Conservation (phyloP, 2,797 vertebrate species). For the Microctenopoma lineatum region DNA sequence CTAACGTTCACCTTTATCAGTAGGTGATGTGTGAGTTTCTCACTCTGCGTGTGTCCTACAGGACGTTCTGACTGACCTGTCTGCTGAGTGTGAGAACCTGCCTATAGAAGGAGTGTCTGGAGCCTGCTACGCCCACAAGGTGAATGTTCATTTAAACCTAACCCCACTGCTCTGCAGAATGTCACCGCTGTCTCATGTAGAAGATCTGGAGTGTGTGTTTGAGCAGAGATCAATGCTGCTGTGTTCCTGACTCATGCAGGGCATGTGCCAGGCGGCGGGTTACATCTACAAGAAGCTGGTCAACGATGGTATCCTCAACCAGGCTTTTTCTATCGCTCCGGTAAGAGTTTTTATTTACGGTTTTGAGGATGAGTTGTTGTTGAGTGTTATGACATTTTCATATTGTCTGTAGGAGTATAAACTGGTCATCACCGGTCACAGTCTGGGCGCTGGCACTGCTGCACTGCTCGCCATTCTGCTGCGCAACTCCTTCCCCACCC, state of each 20-base stretch:
- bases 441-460: conserved; percentile 92
- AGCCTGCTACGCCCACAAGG: conserved; percentile 94
- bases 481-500: conserved; percentile 83
- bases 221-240: background rate
- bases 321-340: conserved; percentile 92
- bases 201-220: background rate
- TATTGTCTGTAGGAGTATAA: conserved; percentile 88
- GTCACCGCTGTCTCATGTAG: background rate
- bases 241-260: conserved; percentile 76
- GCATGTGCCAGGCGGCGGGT: conserved; percentile 92
- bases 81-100: conserved; percentile 91
- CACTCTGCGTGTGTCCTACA: conserved; percentile 54
- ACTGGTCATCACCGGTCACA: conserved; percentile 94
- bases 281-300: conserved; percentile 91
- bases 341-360: conserved; percentile 74
- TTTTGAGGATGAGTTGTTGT: too few relatives aligned
- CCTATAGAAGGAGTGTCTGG: conserved; percentile 88
- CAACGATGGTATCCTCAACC: conserved; percentile 93
- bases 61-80: conserved; percentile 95
- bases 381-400: too few relatives aligned
- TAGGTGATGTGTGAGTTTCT: background rate
- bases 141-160: conserved; percentile 43
- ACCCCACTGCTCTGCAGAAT: background rate
- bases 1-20: background rate
- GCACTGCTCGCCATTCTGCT: conserved; percentile 89